Percentiles rank a stretch among this genome's conserved stretches.
Evolutionary conservation across 2,113 vertebrate genomes (phyloP).

Genomic region (Microcebus griseorufus): DNA sequence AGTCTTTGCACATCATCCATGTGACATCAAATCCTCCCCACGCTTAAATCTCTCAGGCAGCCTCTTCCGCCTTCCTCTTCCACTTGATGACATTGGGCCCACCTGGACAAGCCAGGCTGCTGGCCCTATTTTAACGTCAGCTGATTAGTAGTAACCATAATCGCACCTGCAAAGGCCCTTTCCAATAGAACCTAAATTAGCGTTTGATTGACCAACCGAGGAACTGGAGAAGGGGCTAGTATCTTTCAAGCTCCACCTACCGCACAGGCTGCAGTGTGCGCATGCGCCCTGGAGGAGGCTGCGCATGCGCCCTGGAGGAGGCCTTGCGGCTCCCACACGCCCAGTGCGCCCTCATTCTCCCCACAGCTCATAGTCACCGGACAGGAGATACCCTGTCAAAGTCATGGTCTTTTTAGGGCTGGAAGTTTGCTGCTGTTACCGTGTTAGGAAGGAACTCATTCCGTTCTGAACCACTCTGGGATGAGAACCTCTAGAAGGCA

Average conservation of each 20-base stretch:
- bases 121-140: neutral
- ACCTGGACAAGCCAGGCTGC: neutral
- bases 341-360: neutral
- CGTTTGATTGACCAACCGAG: neutral
- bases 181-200: neutral
- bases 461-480: neutral
- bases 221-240: neutral
- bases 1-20: neutral
- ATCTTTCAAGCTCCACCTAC: neutral
- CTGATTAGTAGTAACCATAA: neutral
- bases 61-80: neutral
- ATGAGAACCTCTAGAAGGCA: neutral
- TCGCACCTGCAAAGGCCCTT: neutral
- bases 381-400: neutral
- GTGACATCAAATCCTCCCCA: neutral
- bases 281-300: neutral
- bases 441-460: neutral
- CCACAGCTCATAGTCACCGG: neutral
- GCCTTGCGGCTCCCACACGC: no score
- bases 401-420: neutral
- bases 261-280: fast-evolving
- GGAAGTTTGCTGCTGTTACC: neutral
- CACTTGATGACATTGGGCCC: neutral
- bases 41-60: fast-evolving
- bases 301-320: fast-evolving